These are phyloP conservation scores for Mugil cephalus DNA, from an alignment of 2,113 vertebrate genomes.

Conservation along the genomic window DNA sequence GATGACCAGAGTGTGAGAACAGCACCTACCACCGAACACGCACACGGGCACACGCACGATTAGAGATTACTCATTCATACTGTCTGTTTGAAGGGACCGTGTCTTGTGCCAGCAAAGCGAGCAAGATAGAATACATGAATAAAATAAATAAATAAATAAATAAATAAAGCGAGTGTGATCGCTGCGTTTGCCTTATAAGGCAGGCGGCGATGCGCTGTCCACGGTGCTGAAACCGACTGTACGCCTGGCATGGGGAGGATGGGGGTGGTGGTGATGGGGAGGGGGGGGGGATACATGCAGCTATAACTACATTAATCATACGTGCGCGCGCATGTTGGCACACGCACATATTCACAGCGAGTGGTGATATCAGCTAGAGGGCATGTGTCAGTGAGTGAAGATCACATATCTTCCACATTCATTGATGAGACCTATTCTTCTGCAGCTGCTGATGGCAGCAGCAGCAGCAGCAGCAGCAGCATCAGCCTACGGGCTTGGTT, in stretches of 20 bases:
- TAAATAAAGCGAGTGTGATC: conserved; percentile 28
- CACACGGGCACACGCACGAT: conserved; percentile 29
- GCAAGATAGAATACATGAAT: conserved; percentile 18
- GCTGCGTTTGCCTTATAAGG: conserved; percentile 63
- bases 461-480: conserved; percentile 39
- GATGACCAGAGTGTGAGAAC: conserved; percentile 59
- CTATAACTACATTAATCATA: conserved; percentile 72
- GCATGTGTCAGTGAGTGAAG: conserved; percentile 59
- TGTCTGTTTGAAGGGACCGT: conserved; percentile 47
- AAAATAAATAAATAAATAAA: neutral
- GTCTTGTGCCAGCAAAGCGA: conserved; percentile 40
- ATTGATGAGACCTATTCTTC: conserved; percentile 60
- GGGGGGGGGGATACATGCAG: conserved; percentile 43
- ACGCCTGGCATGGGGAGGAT: conserved; percentile 29
- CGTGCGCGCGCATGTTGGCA: neutral
- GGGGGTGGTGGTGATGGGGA: neutral
- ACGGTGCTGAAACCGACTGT: conserved; percentile 70
- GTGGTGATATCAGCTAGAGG: conserved; percentile 27
- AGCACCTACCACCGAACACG: conserved; percentile 27
- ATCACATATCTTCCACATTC: conserved; percentile 64
- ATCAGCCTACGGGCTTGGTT: conserved; percentile 56
- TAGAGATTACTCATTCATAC: conserved; percentile 73
- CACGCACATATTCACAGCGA: conserved; percentile 15
- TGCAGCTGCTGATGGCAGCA: conserved; percentile 43
- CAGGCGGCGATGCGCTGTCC: conserved; percentile 81